phyloP scores from a whole-genome alignment of 2,888 invertebrate species.

The Neoitamus cyanurus region DNA sequence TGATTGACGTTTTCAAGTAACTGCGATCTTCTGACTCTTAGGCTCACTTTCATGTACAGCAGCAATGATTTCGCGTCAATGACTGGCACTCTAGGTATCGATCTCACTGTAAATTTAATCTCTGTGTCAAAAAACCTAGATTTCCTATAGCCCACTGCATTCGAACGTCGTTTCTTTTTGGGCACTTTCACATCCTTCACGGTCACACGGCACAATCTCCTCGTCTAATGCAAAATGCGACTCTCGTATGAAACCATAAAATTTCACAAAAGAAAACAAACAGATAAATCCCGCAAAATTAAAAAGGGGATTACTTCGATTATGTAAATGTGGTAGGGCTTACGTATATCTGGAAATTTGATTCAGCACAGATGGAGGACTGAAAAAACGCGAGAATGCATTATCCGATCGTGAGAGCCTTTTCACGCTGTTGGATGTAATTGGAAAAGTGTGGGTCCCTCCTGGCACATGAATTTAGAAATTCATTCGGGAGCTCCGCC shows the following conservation, averaged over 20 bases:
- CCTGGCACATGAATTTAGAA: not conserved
- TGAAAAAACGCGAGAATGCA: not conserved
- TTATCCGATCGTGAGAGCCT: not conserved
- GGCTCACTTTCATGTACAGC: no score
- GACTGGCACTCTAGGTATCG: no score
- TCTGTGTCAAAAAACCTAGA: no score
- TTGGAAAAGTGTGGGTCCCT: not conserved
- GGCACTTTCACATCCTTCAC: no score
- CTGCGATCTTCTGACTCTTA: no score
- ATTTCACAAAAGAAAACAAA: not conserved
- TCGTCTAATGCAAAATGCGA: not conserved
- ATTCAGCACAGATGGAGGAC: not conserved
- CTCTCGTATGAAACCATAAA: not conserved
- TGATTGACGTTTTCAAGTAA: no score
- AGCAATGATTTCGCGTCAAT: no score
- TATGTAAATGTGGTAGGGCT: not conserved
- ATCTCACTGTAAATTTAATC: no score
- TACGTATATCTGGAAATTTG: not conserved
- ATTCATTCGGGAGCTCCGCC: not conserved
- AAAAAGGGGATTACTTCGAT: not conserved
- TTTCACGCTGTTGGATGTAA: not conserved
- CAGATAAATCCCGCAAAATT: not conserved
- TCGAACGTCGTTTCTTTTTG: no score
- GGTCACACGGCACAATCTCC: no score
- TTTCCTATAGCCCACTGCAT: no score